Percentiles rank a stretch among this genome's conserved stretches.
Conservation (phyloP, 2,888 invertebrate species). For the Lypha dubia region DNA sequence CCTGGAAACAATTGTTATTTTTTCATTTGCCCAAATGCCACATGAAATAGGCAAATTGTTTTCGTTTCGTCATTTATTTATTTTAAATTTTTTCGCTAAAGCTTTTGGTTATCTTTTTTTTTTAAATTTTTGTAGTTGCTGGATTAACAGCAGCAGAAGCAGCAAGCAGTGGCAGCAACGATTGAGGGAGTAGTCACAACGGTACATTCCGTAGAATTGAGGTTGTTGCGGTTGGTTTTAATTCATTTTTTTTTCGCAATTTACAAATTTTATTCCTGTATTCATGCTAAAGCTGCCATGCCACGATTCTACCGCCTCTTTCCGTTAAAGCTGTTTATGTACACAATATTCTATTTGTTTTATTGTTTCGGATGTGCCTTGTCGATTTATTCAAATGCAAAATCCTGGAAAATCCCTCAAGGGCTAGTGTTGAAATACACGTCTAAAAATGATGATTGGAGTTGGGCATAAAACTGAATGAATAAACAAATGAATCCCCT, state of each 20-base stretch:
- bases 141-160: constrained; percentile 28
- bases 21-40: constrained; percentile 73
- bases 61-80: constrained; percentile 69
- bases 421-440: constrained; percentile 69
- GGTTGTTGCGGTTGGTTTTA: constrained; percentile 72
- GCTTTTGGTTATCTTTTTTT: constrained; percentile 38
- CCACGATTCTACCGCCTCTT: constrained; percentile 14
- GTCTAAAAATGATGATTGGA: constrained; percentile 39
- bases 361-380: constrained; percentile 73
- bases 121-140: constrained; percentile 27
- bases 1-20: constrained; percentile 74
- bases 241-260: constrained; percentile 62
- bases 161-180: too few species aligned
- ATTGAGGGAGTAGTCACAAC: neutral
- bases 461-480: constrained; percentile 43
- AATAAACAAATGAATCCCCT: constrained; percentile 64
- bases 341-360: constrained; percentile 51
- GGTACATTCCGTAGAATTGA: constrained; percentile 63
- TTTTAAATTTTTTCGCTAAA: constrained; percentile 54
- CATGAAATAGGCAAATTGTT: constrained; percentile 72
- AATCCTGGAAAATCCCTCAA: constrained; percentile 75
- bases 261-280: constrained; percentile 61
- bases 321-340: constrained; percentile 38
- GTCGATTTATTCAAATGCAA: constrained; percentile 76
- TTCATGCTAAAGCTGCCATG: constrained; percentile 23